Conservation (phyloP, 2,888 invertebrate species). For the Lasioglossum villosulum region DNA sequence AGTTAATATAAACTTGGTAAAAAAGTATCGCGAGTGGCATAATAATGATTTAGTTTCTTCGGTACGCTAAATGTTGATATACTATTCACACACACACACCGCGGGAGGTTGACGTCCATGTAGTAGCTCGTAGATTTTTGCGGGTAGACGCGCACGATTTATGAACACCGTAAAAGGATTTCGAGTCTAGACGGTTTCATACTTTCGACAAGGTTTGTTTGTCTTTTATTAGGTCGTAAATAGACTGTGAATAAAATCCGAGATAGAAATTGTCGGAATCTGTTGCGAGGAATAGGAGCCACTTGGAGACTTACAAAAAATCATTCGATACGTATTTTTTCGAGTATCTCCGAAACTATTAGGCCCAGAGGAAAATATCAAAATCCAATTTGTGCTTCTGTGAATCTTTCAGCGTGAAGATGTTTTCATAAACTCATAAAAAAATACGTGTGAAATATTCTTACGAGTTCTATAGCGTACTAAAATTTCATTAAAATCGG, state of each 20-base stretch:
- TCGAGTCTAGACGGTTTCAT: not conserved
- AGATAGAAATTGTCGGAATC: not conserved
- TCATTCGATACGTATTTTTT: no score
- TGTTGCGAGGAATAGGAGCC: not conserved
- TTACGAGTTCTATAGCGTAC: no score
- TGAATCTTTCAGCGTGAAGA: no score
- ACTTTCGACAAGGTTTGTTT: not conserved
- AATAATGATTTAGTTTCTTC: not conserved
- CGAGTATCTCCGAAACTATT: no score
- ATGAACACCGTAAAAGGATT: not conserved
- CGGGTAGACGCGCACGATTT: slow-evolving; percentile 6
- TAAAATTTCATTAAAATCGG: no score
- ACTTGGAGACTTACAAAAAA: not conserved
- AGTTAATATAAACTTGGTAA: no score
- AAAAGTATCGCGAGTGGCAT: not conserved
- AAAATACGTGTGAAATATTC: no score
- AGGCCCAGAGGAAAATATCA: no score
- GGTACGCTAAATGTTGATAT: not conserved
- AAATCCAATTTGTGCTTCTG: no score
- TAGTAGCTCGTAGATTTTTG: not conserved
- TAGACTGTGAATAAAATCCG: not conserved
- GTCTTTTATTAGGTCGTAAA: not conserved
- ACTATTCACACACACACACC: not conserved
- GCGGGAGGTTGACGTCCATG: not conserved
- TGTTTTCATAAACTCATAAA: no score